Conservation (phyloP, 1,140 invertebrate genomes). For the Melanaphis sacchari region DNA sequence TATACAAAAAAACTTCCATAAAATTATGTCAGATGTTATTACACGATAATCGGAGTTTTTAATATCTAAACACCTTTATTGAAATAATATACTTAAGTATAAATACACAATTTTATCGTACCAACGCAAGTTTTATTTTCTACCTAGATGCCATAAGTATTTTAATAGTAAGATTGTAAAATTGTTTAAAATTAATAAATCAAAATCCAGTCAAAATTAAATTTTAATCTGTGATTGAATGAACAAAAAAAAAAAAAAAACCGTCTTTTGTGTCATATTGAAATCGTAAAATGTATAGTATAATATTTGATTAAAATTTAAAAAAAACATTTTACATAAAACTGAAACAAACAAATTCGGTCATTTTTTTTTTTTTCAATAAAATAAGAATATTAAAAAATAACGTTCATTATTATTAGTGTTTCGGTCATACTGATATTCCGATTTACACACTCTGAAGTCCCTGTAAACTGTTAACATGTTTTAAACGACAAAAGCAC, state of each 20-base stretch:
- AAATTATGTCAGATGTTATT: neutral
- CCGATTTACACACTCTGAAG: neutral
- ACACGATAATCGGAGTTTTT: neutral
- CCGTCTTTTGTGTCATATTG: neutral
- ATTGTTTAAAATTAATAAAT: neutral
- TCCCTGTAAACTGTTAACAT: neutral
- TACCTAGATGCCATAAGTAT: neutral
- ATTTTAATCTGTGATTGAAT: neutral
- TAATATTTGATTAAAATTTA: neutral
- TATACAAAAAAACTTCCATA: neutral
- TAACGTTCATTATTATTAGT: neutral
- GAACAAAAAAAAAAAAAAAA: too few relatives aligned
- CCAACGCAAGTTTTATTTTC: neutral
- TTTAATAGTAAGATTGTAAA: neutral
- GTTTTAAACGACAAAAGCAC: neutral
- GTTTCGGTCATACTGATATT: neutral
- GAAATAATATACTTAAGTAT: neutral
- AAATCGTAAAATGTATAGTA: neutral
- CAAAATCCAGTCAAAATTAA: neutral
- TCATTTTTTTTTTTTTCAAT: neutral
- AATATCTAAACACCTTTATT: neutral
- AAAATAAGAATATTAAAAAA: neutral
- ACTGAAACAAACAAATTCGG: neutral
- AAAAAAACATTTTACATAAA: neutral
- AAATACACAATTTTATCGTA: neutral